Percentiles rank a stretch among this genome's conserved stretches.
phyloP scores from a whole-genome alignment of 2,888 invertebrate genomes.

The Elgonia sp. region DNA sequence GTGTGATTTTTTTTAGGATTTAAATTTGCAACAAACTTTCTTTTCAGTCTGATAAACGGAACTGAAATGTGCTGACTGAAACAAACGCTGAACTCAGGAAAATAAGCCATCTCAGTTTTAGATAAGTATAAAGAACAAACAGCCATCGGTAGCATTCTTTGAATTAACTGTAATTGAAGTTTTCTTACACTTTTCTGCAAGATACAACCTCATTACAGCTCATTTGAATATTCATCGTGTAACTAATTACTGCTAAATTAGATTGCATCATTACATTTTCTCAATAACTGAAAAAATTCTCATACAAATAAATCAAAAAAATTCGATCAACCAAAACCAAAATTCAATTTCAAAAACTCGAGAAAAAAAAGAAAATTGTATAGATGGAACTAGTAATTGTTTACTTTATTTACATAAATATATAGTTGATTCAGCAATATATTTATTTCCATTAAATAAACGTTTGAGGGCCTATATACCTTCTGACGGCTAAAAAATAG shows the following conservation, averaged over 20 bases:
- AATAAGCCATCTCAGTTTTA: slow-evolving; percentile 63
- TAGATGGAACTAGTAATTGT: too few species aligned
- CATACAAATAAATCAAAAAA: too few species aligned
- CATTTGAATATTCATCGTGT: slow-evolving; percentile 45
- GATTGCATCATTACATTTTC: slow-evolving; percentile 5
- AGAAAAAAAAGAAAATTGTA: too few species aligned
- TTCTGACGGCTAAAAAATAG: too few species aligned
- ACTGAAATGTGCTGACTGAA: slow-evolving; percentile 61
- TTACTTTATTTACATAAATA: too few species aligned
- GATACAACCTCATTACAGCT: slow-evolving; percentile 45
- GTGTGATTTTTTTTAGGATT: slow-evolving; percentile 48
- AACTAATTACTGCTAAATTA: slow-evolving; percentile 6
- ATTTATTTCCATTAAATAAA: too few species aligned
- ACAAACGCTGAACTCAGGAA: slow-evolving; percentile 52
- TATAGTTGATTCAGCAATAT: too few species aligned
- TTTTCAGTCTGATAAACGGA: slow-evolving; percentile 58
- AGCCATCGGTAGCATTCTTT: slow-evolving; percentile 54
- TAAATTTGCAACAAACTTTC: slow-evolving; percentile 45
- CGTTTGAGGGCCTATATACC: too few species aligned
- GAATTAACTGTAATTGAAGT: slow-evolving; percentile 53
- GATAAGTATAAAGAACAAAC: slow-evolving; percentile 58
- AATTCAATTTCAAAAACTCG: too few species aligned
- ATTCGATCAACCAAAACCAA: too few species aligned
- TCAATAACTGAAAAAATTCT: too few species aligned
- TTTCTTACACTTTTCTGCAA: slow-evolving; percentile 57